Base-by-base conservation (phyloP, 2,888 invertebrate genomes). In the Hecatera dysodea region DNA sequence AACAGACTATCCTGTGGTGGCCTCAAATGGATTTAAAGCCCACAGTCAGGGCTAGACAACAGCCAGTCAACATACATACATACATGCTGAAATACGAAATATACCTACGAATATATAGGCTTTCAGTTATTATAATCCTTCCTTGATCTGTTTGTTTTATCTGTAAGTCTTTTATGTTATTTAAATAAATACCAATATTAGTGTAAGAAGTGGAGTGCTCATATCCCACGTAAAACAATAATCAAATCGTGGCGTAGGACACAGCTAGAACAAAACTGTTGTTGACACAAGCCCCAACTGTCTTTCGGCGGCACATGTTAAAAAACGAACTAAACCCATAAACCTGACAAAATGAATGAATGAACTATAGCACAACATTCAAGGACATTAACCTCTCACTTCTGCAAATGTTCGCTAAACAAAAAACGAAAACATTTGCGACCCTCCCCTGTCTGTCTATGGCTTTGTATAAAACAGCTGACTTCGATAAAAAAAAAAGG, bases 381-480 rank as follows among this genome's bases (percentile, higher is more conserved):
- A 56, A 56, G 42, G 27, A 56, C 24, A 19, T 24, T 36, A 42
- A 50, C 19, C 73, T 48, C 22, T 36, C 22, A 27, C 8, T 29
- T 19, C 17, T 71, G 7, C 56, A 15, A 73, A 63, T 19, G 9
- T 56, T 48, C 33, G n/a, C 24, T 39, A 27, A 53, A 60, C 19
- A 59, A 59, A 4, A 46, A 44, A 46, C 8, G 19, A 17, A 48
- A 55, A 50, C 5, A 42, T 55, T 48, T 15, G 24, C 48, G 11
- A 46, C 42, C 27, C 27, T 48, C 52, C 42, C n/a, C 12, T 50
- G 36, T 27, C 19, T 36, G 24, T n/a, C 22, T 44, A 27, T 44
- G 19, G 7, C 27, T 46, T 48, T 53, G 64, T 57, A n/a, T 24
- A 17, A 66, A 78, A 78, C 39, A 56, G 67, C 67, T 64, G 67